A percentile compares a stretch with the other conserved stretches of the same genome.
These are phyloP conservation scores for Enteromius viviparus DNA, from an alignment of 2,797 vertebrate genomes.

Conservation along the genomic window DNA sequence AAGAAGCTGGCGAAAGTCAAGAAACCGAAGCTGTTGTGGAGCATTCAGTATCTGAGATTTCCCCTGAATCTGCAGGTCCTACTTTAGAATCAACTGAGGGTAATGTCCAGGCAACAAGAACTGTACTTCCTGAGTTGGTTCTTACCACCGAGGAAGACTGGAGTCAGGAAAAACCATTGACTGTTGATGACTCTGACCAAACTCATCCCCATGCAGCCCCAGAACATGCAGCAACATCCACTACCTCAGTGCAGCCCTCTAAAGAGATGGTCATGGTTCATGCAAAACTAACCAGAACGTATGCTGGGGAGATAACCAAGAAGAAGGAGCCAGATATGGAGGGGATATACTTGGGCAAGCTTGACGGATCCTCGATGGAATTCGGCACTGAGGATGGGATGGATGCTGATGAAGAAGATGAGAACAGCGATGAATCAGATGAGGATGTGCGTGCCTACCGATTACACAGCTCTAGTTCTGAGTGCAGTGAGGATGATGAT, in stretches of 20 bases:
- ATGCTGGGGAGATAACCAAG: constrained; percentile 81
- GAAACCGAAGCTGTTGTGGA: constrained; percentile 40
- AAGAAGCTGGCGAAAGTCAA: constrained; percentile 39
- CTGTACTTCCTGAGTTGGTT: constrained; percentile 42
- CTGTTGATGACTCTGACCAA: constrained; percentile 60
- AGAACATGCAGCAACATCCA: constrained; percentile 47
- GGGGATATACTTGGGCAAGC: constrained; percentile 90
- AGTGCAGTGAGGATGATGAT: constrained; percentile 86
- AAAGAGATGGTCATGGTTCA: constrained; percentile 62
- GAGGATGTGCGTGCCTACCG: constrained; percentile 89
- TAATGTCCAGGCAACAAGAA: constrained; percentile 28
- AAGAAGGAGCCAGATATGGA: constrained; percentile 93
- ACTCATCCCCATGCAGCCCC: constrained; percentile 10
- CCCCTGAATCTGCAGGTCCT: constrained; percentile 44
- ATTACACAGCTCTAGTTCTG: constrained; percentile 88
- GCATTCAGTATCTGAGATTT: constrained; percentile 51
- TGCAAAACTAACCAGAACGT: constrained; percentile 78
- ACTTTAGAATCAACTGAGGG: constrained; percentile 35
- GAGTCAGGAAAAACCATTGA: constrained; percentile 46
- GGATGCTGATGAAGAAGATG: constrained; percentile 95
- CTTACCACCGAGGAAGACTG: constrained; percentile 55
- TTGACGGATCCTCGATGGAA: constrained; percentile 72
- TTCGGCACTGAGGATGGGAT: constrained; percentile 84
- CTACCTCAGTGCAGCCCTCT: constrained; percentile 47
- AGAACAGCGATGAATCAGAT: constrained; percentile 94